These are phyloP conservation scores for Eurois occulta DNA, from an alignment of 2,888 invertebrate genomes.

Conservation along the genomic window DNA sequence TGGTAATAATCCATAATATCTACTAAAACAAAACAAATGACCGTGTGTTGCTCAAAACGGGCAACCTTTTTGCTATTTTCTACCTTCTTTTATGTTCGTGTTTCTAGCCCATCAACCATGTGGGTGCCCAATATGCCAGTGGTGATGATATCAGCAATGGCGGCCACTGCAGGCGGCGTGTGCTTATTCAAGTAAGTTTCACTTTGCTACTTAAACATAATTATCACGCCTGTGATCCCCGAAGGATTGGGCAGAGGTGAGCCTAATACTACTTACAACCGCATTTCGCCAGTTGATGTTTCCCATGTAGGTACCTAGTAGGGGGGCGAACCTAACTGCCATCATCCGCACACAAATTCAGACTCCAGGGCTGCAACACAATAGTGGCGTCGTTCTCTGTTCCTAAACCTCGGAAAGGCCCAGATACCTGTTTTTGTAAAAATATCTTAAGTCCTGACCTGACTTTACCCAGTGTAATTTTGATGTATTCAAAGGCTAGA, in stretches of 20 bases:
- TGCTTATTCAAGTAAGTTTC: conserved; percentile 90
- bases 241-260: background rate
- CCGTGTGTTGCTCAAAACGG: background rate
- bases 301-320: background rate
- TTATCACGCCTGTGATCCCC: background rate
- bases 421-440: too few relatives aligned
- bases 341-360: background rate
- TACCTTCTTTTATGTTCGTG: background rate
- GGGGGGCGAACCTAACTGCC: background rate
- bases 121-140: conserved; percentile 88
- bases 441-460: background rate
- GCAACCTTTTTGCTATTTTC: background rate
- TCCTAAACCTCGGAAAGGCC: too few relatives aligned
- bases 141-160: conserved; percentile 87
- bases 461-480: too few relatives aligned
- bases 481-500: background rate
- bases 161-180: conserved; percentile 87
- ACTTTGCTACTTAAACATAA: background rate
- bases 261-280: background rate
- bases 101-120: conserved; percentile 68
- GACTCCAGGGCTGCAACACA: background rate
- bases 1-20: too few relatives aligned
- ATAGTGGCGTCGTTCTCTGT: background rate
- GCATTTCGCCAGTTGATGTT: background rate
- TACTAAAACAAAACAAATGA: too few relatives aligned